A percentile compares a stretch with the other conserved stretches of the same genome.
Evolutionary conservation across 2,888 invertebrate genomes (phyloP).

Genomic region (Clunio marinus): DNA sequence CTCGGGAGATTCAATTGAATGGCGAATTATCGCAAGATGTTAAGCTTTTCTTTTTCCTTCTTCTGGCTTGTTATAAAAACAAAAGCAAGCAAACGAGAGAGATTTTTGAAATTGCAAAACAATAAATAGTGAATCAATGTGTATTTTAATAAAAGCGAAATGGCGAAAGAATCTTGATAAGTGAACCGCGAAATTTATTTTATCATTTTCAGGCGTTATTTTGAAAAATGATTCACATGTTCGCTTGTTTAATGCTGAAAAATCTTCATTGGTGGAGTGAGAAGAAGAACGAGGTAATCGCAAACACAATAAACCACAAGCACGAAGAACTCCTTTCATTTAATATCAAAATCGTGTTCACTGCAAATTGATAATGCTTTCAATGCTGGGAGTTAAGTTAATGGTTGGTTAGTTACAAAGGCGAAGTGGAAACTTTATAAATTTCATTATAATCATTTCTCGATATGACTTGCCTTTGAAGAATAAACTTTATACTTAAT

Average conservation of each 20-base stretch:
- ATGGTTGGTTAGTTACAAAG: neutral
- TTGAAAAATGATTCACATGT: constrained; percentile 36
- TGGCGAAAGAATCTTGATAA: constrained; percentile 35
- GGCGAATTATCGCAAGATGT: neutral
- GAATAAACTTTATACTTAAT: neutral
- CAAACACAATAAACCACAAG: constrained; percentile 15
- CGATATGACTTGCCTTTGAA: neutral
- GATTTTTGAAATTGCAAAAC: constrained; percentile 8
- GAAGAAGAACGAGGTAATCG: neutral
- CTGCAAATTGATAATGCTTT: constrained; percentile 12
- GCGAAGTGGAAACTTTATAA: constrained; percentile 9
- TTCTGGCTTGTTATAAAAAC: constrained; percentile 1
- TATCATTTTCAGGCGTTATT: constrained; percentile 38
- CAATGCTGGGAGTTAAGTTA: neutral
- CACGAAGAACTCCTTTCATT: constrained; percentile 11
- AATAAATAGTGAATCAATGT: constrained; percentile 36
- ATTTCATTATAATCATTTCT: constrained; percentile 3
- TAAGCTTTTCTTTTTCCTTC: neutral
- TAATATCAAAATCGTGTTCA: constrained; percentile 19
- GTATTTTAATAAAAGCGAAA: constrained; percentile 26
- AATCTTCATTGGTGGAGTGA: constrained; percentile 8
- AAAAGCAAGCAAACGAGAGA: neutral
- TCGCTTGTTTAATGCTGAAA: constrained; percentile 22
- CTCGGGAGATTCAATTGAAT: neutral
- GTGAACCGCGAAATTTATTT: constrained; percentile 26